phyloP scores from a whole-genome alignment of 2,113 vertebrate genomes.

The Aptenodytes forsteri region DNA sequence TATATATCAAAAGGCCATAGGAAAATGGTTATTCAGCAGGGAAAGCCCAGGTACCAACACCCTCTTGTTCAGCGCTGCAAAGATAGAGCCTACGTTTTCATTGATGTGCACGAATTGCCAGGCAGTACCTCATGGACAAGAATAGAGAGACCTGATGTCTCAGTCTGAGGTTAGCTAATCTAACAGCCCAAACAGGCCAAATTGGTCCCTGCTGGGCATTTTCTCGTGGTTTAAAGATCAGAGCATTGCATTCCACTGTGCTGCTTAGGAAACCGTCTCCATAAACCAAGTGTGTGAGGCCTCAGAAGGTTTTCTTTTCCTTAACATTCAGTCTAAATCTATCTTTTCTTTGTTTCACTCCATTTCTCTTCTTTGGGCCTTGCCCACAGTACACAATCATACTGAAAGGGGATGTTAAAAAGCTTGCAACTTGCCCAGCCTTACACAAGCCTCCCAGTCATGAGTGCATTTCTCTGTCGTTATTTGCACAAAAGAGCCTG shows the following conservation, averaged over 20 bases:
- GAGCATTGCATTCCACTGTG: neutral
- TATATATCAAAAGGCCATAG: neutral
- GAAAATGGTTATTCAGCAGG: neutral
- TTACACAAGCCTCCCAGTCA: neutral
- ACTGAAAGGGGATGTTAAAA: neutral
- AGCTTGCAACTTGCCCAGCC: neutral
- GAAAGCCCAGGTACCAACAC: neutral
- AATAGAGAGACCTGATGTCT: neutral
- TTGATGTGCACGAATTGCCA: neutral
- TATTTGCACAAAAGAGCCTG: neutral
- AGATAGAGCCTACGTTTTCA: neutral
- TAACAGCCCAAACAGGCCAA: neutral
- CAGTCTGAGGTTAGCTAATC: neutral
- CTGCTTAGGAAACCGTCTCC: neutral
- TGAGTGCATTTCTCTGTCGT: rapidly evolving
- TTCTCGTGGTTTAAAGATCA: conserved; percentile 11
- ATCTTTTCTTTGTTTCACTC: neutral
- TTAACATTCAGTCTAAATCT: neutral
- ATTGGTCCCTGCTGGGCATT: neutral
- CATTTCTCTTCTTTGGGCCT: neutral
- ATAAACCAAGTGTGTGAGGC: neutral
- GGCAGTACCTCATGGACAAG: neutral
- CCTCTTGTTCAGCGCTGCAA: neutral
- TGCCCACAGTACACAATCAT: neutral
- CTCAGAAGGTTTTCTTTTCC: neutral